Percentiles rank a stretch among this genome's conserved stretches.
Conservation (phyloP, 2,797 vertebrate genomes). For the Anguilla pacifica region DNA sequence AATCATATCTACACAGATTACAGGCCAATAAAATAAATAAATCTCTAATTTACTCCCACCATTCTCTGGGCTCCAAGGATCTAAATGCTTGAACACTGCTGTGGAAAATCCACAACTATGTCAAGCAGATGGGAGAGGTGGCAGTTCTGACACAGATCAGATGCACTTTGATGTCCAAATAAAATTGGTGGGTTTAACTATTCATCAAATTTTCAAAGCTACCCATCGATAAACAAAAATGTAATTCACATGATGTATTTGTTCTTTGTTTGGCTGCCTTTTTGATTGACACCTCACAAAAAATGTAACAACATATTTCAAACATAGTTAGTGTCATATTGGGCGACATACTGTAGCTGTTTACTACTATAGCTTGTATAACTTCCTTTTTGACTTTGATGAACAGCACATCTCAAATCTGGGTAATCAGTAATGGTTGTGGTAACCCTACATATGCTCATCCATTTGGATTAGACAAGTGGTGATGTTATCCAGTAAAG, state of each 20-base stretch:
- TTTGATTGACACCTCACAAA: background rate
- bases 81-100: background rate
- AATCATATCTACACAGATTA: background rate
- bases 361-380: too few relatives aligned
- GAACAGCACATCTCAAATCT: background rate
- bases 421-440: background rate
- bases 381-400: background rate
- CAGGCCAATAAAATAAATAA: background rate
- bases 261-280: background rate
- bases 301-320: background rate
- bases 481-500: too few relatives aligned
- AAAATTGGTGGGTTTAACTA: background rate
- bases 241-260: background rate
- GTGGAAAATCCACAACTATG: background rate
- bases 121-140: conserved; percentile 6
- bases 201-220: background rate
- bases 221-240: background rate
- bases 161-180: background rate
- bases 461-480: too few relatives aligned
- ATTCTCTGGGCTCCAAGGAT: background rate
- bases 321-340: background rate
- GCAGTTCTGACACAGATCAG: background rate
- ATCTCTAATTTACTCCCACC: background rate
- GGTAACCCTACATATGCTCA: background rate
- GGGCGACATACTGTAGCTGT: background rate